phyloP scores from a whole-genome alignment of 2,888 invertebrate species.

The Merodon equestris region DNA sequence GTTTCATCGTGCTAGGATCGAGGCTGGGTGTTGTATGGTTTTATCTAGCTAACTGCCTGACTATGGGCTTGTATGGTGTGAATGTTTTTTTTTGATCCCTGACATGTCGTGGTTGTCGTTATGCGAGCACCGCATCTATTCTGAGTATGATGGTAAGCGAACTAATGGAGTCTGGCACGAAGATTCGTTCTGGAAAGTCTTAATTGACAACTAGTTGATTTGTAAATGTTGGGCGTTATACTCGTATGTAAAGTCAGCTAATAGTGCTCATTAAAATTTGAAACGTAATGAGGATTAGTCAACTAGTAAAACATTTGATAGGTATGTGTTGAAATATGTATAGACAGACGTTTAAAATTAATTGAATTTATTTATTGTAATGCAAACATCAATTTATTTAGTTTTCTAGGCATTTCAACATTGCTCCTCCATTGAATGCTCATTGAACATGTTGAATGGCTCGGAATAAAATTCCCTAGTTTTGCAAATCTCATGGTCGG shows the following conservation, averaged over 20 bases:
- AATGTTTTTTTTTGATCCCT: conserved; percentile 52
- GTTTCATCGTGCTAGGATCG: conserved; percentile 57
- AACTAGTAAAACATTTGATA: conserved; percentile 29
- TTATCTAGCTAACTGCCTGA: no score
- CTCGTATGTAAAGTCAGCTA: background rate
- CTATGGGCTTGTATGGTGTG: background rate
- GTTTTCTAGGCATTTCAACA: no score
- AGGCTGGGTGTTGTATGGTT: background rate
- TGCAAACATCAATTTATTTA: no score
- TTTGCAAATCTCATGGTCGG: no score
- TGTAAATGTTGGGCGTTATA: background rate
- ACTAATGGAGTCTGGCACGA: background rate
- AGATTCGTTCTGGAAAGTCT: conserved; percentile 18
- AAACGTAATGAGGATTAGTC: conserved; percentile 35
- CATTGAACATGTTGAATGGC: no score
- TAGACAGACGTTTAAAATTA: no score
- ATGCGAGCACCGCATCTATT: conserved; percentile 26
- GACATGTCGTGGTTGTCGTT: conserved; percentile 51
- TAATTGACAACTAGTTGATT: conserved; percentile 65
- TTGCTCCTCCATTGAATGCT: no score
- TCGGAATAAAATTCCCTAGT: no score
- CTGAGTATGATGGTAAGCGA: conserved; percentile 23
- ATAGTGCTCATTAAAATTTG: conserved; percentile 28
- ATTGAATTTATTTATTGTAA: no score
- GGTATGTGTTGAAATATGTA: background rate